Evolutionary conservation across 2,888 invertebrate genomes (phyloP).

Genomic region (Amphiduros pacificus): DNA sequence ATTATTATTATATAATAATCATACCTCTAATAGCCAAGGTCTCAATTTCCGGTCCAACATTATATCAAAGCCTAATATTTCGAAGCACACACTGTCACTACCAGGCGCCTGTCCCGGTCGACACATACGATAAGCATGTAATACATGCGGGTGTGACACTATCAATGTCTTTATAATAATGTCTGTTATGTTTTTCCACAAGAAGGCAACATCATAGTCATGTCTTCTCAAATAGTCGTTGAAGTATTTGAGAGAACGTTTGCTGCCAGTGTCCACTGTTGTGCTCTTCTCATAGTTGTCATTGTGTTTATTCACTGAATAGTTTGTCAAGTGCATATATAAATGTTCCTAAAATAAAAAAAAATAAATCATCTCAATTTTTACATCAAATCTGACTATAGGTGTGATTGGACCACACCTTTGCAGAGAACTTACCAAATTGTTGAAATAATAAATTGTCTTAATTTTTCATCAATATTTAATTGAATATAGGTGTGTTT

Average conservation of each 20-base stretch:
- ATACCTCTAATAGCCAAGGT: conserved; percentile 60
- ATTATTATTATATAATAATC: neutral
- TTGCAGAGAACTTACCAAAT: too few relatives aligned
- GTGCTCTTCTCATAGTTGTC: conserved; percentile 54
- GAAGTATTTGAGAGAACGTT: conserved; percentile 54
- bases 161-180: conserved; percentile 55
- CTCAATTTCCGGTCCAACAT: conserved; percentile 55
- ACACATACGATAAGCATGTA: conserved; percentile 59
- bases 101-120: conserved; percentile 54
- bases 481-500: too few relatives aligned
- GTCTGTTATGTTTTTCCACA: conserved; percentile 58
- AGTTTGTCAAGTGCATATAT: conserved; percentile 60
- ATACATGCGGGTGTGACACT: conserved; percentile 56
- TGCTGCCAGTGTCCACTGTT: conserved; percentile 52
- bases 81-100: conserved; percentile 59
- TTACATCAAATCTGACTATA: too few relatives aligned
- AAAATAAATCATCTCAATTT: too few relatives aligned
- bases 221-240: conserved; percentile 54
- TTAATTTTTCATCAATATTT: too few relatives aligned
- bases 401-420: too few relatives aligned
- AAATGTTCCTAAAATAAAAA: conserved; percentile 45
- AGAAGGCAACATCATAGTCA: conserved; percentile 50
- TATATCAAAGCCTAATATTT: conserved; percentile 59
- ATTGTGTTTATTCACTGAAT: conserved; percentile 60
- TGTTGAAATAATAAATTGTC: too few relatives aligned